Percentiles rank a stretch among this genome's conserved stretches.
Conservation (phyloP, 2,113 vertebrate species). For the Cygnus buccinator region DNA sequence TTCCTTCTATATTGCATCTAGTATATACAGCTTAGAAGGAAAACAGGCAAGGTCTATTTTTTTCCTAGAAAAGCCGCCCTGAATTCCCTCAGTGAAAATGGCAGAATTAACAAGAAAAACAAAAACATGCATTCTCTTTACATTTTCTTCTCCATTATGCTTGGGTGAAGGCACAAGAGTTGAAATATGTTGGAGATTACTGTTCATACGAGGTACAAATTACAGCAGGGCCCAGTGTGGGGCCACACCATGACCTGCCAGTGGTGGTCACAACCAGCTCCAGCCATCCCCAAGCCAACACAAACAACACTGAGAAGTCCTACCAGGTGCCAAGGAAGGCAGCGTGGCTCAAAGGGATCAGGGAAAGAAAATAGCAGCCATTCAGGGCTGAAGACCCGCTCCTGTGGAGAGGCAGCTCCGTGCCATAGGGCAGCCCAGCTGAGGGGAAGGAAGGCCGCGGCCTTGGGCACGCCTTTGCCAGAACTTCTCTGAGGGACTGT, state of each 20-base stretch:
- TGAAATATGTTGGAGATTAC: neutral
- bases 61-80: neutral
- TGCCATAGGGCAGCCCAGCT: fast-evolving
- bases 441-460: fast-evolving
- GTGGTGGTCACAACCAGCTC: fast-evolving
- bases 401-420: fast-evolving
- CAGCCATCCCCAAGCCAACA: fast-evolving
- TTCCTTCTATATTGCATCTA: neutral
- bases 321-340: fast-evolving
- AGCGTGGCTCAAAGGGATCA: neutral
- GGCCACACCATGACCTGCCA: fast-evolving
- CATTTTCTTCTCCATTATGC: neutral
- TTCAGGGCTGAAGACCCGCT: too few relatives aligned
- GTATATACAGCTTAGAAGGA: too few relatives aligned
- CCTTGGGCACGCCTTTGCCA: fast-evolving
- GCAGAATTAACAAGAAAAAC: neutral
- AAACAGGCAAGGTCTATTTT: neutral
- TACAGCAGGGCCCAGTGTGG: neutral
- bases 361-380: fast-evolving
- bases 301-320: neutral
- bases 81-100: neutral
- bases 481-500: neutral
- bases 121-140: neutral
- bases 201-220: neutral
- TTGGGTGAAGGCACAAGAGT: neutral